A percentile compares a stretch with the other conserved stretches of the same genome.
phyloP scores from a whole-genome alignment of 2,888 invertebrate species.

The Parnassius smintheus region DNA sequence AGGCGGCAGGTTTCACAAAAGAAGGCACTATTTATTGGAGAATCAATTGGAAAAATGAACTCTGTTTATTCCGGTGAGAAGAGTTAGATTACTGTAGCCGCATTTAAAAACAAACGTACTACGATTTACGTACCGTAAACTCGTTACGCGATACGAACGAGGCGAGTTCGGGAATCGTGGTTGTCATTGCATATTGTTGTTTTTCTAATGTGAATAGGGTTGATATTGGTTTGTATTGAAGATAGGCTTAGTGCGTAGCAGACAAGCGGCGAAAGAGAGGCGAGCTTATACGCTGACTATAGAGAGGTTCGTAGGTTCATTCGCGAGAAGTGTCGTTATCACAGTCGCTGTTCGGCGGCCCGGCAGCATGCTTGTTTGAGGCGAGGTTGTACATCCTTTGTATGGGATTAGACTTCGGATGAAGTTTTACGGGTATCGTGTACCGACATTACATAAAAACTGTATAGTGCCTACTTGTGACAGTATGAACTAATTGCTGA shows the following conservation, averaged over 20 bases:
- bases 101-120: slow-evolving; percentile 74
- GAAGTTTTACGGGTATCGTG: slow-evolving; percentile 74
- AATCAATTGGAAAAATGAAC: slow-evolving; percentile 68
- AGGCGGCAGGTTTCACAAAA: slow-evolving; percentile 62
- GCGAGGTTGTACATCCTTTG: slow-evolving; percentile 40
- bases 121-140: slow-evolving; percentile 80
- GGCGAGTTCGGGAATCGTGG: slow-evolving; percentile 50
- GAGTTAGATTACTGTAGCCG: slow-evolving; percentile 70
- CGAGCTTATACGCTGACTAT: slow-evolving; percentile 64
- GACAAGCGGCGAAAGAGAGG: slow-evolving; percentile 57
- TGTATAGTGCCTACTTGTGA: slow-evolving; percentile 53
- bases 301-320: slow-evolving; percentile 70
- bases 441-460: slow-evolving; percentile 49
- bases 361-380: slow-evolving; percentile 63
- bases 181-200: slow-evolving; percentile 54
- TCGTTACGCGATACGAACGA: slow-evolving; percentile 72
- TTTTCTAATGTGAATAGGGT: slow-evolving; percentile 53
- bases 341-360: slow-evolving; percentile 77
- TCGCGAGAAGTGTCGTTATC: slow-evolving; percentile 74
- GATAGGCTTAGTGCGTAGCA: slow-evolving; percentile 52
- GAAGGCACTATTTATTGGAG: slow-evolving; percentile 70
- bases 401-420: slow-evolving; percentile 48
- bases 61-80: slow-evolving; percentile 61
- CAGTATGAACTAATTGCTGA: slow-evolving; percentile 59
- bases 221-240: slow-evolving; percentile 42